These are phyloP conservation scores for Cephus pygmeus DNA, from an alignment of 2,888 invertebrate species.

Conservation along the genomic window DNA sequence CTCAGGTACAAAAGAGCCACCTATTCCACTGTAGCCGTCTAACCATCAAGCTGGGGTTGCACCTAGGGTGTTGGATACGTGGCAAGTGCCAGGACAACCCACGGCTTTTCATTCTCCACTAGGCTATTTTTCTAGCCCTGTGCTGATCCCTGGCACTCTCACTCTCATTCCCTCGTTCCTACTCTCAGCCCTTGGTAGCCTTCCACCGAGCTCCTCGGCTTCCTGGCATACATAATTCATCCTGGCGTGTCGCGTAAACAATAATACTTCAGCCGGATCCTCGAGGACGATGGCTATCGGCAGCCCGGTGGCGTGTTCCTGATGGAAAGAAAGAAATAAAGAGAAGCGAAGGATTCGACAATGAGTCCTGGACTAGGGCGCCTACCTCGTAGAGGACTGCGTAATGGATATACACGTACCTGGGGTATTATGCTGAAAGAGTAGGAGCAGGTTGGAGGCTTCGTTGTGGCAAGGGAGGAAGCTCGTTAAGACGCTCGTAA, in stretches of 20 bases:
- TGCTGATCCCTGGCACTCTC: not conserved
- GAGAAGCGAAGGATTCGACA: not conserved
- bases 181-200: not conserved
- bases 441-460: not conserved
- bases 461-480: not conserved
- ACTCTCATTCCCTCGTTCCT: not conserved
- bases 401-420: not conserved
- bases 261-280: not conserved
- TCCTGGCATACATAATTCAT: not conserved
- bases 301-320: not conserved
- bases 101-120: not conserved
- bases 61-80: not conserved
- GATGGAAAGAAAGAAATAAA: not conserved
- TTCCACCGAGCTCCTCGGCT: not conserved
- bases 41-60: not conserved
- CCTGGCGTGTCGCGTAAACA: not conserved
- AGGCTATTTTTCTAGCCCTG: not conserved
- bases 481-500: not conserved
- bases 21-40: not conserved
- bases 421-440: not conserved
- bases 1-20: not conserved
- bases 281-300: not conserved
- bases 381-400: not conserved
- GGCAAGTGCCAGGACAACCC: not conserved
- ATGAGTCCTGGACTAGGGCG: not conserved